Evolutionary conservation across 2,797 vertebrate species (phyloP), one percentile per base, ranked within the genome.

Genomic region (Selene dorsalis): DNA sequence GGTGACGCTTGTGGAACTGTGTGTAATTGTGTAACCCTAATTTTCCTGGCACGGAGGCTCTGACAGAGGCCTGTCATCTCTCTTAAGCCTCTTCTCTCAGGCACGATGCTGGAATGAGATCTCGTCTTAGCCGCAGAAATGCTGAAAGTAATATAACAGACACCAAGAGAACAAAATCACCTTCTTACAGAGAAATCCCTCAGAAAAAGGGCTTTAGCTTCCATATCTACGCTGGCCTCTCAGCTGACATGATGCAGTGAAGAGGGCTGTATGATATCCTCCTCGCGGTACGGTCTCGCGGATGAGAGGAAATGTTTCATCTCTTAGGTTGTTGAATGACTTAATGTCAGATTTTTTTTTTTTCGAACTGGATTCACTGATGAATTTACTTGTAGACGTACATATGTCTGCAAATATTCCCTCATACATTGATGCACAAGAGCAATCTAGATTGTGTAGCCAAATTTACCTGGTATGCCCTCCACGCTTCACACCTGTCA

Each of bases 1-100:
- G 80, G 89, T 78, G 85, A 83, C 41, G 82, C 86, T 90, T 86
- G 83, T 88, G 87, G 87, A 90, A 88, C 85, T 88, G 82, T 90
- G 80, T 92, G 90, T 91, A 94, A 94, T 94, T 93, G 87, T 93
- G 90, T 92, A 93, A 91, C 87, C 89, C 91, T 92, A 89, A 94
- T 94, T 94, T 94, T 91, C 85, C 84, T 85, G 89, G 86, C 79
- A 78, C 45, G 20, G 72, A 74, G 74, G 82, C 89, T 90, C 83
- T 91, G 92, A 92, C 90, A 91, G 83, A 90, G 90, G 85, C 77
- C 86, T 92, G 90, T 93, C 92, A 92, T 93, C 88, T 88, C 78
- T 80, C 67, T 79, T 92, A 90, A 94, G 89, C 89, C 88, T 92
- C 82, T 78, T 92, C 91, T 92, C 82, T 93, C 87, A 76, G 83